Evolutionary conservation across 2,113 vertebrate species (phyloP).

Genomic region (Varanus komodoensis): DNA sequence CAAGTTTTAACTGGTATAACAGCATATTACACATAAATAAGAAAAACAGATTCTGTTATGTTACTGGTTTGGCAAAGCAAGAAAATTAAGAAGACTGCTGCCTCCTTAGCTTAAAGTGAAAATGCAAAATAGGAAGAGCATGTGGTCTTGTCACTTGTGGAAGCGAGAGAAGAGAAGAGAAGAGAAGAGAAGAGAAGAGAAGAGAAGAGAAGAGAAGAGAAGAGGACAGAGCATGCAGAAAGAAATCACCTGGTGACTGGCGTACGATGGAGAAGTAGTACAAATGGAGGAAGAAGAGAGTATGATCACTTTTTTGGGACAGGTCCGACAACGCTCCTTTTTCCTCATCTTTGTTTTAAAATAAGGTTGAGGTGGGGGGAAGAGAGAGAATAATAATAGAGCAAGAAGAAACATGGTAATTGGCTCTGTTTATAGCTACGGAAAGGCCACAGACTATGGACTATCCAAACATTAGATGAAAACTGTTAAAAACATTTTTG

Average conservation of each 20-base stretch:
- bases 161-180: slow-evolving; percentile 45
- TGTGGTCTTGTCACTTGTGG: slow-evolving; percentile 22
- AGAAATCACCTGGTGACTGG: slow-evolving; percentile 89
- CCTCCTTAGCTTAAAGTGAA: not conserved
- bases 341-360: slow-evolving; percentile 85
- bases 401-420: not conserved
- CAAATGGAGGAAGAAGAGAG: slow-evolving; percentile 87
- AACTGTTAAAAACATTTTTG: not conserved
- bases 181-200: not conserved
- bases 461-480: not conserved
- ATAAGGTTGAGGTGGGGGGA: slow-evolving; percentile 8
- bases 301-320: slow-evolving; percentile 98
- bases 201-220: too few species aligned
- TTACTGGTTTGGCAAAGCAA: slow-evolving; percentile 2
- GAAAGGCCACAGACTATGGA: not conserved
- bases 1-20: not conserved
- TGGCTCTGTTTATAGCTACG: not conserved
- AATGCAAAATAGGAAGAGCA: not conserved
- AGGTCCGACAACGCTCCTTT: slow-evolving; percentile 87
- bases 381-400: slow-evolving; percentile 58
- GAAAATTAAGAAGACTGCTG: not conserved
- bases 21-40: not conserved
- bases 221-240: slow-evolving; percentile 74
- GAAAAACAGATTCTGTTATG: not conserved
- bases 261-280: slow-evolving; percentile 78